Conservation (phyloP, 1,140 invertebrate species). For the Sycophaga agraensis region DNA sequence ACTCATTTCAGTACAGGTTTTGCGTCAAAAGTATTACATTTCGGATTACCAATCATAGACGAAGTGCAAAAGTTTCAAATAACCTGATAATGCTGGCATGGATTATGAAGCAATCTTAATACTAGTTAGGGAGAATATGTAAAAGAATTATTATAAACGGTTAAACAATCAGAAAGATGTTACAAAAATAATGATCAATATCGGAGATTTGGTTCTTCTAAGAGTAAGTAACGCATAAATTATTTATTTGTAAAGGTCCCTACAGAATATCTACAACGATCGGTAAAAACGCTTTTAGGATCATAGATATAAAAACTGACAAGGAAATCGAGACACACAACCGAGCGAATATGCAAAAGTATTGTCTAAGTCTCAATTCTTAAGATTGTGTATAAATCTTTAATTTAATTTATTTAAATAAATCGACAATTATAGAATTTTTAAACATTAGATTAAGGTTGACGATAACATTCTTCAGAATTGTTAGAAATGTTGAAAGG, state of each 20-base stretch:
- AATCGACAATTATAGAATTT: no score
- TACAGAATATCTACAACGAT: background rate
- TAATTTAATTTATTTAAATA: no score
- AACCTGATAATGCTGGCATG: background rate
- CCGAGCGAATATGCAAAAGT: no score
- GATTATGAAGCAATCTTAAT: background rate
- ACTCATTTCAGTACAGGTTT: conserved; percentile 35
- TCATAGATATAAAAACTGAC: no score
- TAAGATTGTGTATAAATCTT: no score
- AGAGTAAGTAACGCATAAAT: conserved; percentile 2
- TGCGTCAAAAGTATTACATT: conserved; percentile 32
- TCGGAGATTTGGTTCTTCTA: conserved; percentile 19
- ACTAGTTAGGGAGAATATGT: conserved; percentile 7
- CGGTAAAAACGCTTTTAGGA: background rate
- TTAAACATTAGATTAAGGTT: no score
- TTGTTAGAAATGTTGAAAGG: no score
- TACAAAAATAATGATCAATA: background rate
- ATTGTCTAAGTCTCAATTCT: no score
- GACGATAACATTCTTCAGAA: no score
- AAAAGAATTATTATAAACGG: conserved; percentile 10
- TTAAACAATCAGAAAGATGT: background rate
- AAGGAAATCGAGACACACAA: no score
- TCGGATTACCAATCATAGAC: background rate
- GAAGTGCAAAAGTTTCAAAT: conserved; percentile 2
- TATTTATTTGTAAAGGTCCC: background rate